Conservation (phyloP, 92 coral and sea anemone genomes). For the Nematostella vectensis region DNA sequence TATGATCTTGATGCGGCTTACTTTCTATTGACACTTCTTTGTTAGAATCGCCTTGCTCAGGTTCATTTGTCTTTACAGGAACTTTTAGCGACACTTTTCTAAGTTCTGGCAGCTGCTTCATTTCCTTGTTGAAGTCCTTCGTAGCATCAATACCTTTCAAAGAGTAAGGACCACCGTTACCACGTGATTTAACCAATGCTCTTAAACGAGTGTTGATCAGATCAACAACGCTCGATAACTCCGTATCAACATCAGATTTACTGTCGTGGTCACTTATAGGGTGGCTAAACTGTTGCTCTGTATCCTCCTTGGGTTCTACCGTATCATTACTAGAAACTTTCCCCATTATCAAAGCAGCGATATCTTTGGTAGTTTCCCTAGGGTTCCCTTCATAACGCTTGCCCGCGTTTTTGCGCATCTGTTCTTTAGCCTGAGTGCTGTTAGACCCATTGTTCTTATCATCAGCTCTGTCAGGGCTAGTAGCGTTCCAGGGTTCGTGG, state of each 20-base stretch:
- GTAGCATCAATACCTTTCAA: neutral
- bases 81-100: too few relatives aligned
- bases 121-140: neutral
- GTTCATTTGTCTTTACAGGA: too few relatives aligned
- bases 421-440: neutral
- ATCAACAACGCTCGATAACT: slow-evolving; percentile 17
- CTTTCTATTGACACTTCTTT: too few relatives aligned
- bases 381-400: neutral
- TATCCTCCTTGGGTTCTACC: neutral
- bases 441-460: neutral
- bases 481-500: slow-evolving; percentile 6
- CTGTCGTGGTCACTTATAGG: slow-evolving; percentile 9
- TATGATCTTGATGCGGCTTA: too few relatives aligned
- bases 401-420: neutral
- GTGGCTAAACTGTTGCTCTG: neutral
- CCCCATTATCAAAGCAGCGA: slow-evolving; percentile 25
- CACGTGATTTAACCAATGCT: slow-evolving; percentile 1
- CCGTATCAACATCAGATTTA: slow-evolving; percentile 23
- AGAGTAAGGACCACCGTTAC: neutral
- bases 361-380: neutral
- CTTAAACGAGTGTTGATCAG: slow-evolving; percentile 17
- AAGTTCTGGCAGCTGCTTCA: neutral
- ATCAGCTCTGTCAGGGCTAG: neutral
- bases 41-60: too few relatives aligned
- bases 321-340: slow-evolving; percentile 9